Evolutionary conservation across 1,140 invertebrate genomes (phyloP).

Genomic region (Choristoneura fumiferana): DNA sequence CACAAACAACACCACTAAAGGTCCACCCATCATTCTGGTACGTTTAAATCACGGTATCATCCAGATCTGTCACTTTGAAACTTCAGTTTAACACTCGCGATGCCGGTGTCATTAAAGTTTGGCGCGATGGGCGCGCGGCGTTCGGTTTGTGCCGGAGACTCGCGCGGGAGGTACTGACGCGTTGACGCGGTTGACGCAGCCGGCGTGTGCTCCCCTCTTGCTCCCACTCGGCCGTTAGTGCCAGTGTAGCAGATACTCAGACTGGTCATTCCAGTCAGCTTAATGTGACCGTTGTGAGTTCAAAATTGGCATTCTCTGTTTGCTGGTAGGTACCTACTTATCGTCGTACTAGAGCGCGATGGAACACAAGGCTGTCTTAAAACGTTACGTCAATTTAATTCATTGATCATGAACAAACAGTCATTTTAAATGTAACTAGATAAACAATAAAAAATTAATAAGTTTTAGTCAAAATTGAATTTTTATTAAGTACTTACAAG

Average conservation of each 20-base stretch:
- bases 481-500: too few species aligned
- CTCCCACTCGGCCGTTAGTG: constrained; percentile 40
- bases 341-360: background rate
- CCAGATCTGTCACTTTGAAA: constrained; percentile 37
- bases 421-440: too few species aligned
- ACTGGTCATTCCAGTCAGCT: constrained; percentile 47
- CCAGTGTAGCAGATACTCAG: constrained; percentile 38
- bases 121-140: constrained; percentile 50
- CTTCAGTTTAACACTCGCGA: constrained; percentile 59
- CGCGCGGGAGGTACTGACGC: constrained; percentile 46
- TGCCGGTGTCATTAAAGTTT: constrained; percentile 22
- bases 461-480: too few species aligned
- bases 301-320: constrained; percentile 27
- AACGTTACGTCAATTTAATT: too few species aligned
- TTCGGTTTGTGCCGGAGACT: constrained; percentile 54
- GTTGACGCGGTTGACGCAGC: constrained; percentile 50
- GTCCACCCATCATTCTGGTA: constrained; percentile 55
- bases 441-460: too few species aligned
- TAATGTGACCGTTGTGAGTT: constrained; percentile 39
- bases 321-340: background rate
- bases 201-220: constrained; percentile 42
- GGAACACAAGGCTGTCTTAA: too few species aligned
- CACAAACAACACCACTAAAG: constrained; percentile 60
- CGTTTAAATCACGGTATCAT: constrained; percentile 36
- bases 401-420: too few species aligned